Evolutionary conservation across 2,113 vertebrate genomes (phyloP).

Genomic region (Opisthocomus hoazin): DNA sequence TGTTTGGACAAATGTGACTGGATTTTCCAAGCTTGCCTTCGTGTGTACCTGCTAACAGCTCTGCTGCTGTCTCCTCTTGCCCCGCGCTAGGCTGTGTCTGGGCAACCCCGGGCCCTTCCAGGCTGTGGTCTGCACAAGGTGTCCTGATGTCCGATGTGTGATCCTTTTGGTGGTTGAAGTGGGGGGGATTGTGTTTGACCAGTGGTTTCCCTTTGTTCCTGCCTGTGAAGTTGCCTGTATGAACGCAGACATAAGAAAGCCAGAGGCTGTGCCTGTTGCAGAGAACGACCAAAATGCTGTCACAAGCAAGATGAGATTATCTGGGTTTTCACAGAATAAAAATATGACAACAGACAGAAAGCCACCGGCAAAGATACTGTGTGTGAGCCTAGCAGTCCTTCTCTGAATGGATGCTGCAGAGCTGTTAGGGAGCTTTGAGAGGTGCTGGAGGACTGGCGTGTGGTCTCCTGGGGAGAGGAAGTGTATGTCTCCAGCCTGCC

Average conservation of each 20-base stretch:
- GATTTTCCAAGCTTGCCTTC: neutral
- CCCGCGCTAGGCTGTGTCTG: neutral
- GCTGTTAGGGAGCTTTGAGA: neutral
- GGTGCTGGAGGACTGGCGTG: neutral
- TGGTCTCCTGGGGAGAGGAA: neutral
- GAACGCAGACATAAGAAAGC: neutral
- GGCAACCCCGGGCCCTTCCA: accelerated
- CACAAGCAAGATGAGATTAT: neutral
- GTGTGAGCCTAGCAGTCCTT: neutral
- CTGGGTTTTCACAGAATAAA: neutral
- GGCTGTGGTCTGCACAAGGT: neutral
- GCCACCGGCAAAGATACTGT: neutral
- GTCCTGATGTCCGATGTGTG: accelerated
- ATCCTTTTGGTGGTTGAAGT: neutral
- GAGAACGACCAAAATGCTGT: neutral
- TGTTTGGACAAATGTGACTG: neutral
- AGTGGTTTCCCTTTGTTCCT: neutral
- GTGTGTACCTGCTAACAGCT: neutral
- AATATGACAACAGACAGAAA: neutral
- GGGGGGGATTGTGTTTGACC: neutral
- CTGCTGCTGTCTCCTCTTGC: neutral
- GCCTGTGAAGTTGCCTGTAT: neutral
- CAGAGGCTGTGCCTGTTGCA: accelerated
- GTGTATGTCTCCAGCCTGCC: neutral
- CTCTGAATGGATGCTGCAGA: neutral